A percentile compares a stretch with the other conserved stretches of the same genome.
Conservation (phyloP, 2,113 vertebrate species). For the Labeo catla region DNA sequence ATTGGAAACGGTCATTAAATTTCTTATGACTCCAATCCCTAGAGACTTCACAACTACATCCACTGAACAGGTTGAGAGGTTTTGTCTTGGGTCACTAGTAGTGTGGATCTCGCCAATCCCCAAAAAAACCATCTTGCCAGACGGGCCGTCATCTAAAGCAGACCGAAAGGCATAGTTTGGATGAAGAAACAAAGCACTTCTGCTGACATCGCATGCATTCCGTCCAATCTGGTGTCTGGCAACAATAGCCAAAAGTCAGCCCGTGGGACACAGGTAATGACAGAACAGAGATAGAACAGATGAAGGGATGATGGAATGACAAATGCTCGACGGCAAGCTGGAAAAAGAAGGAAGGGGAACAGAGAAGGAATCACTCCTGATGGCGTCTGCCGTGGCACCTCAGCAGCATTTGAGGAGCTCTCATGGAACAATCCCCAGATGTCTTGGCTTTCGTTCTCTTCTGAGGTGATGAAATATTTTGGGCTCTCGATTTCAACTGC, state of each 20-base stretch:
- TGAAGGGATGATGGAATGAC: conserved; percentile 47
- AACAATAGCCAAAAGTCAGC: conserved; percentile 41
- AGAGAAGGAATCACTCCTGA: conserved; percentile 34
- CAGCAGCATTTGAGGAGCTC: conserved; percentile 47
- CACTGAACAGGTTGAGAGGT: background rate
- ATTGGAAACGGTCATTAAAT: background rate
- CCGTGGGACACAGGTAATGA: conserved; percentile 23
- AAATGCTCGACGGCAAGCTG: conserved; percentile 44
- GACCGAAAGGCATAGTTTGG: conserved; percentile 7
- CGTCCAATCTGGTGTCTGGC: conserved; percentile 40
- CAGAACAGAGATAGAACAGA: conserved; percentile 30
- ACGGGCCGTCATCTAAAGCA: background rate
- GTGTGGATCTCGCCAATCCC: background rate
- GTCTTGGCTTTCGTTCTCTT: conserved; percentile 58
- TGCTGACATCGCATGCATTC: conserved; percentile 23
- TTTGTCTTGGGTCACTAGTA: background rate
- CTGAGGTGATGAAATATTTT: conserved; percentile 59
- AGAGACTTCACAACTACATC: background rate
- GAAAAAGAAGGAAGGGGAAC: conserved; percentile 17
- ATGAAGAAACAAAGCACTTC: conserved; percentile 24
- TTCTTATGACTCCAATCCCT: background rate
- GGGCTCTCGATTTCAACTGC: conserved; percentile 52
- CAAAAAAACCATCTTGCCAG: background rate
- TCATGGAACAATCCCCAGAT: conserved; percentile 54
- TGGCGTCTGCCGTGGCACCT: conserved; percentile 30